Percentiles rank a stretch among this genome's conserved stretches.
These are phyloP conservation scores for Shinisaurus crocodilurus DNA, from an alignment of 2,113 vertebrate species.

Conservation along the genomic window DNA sequence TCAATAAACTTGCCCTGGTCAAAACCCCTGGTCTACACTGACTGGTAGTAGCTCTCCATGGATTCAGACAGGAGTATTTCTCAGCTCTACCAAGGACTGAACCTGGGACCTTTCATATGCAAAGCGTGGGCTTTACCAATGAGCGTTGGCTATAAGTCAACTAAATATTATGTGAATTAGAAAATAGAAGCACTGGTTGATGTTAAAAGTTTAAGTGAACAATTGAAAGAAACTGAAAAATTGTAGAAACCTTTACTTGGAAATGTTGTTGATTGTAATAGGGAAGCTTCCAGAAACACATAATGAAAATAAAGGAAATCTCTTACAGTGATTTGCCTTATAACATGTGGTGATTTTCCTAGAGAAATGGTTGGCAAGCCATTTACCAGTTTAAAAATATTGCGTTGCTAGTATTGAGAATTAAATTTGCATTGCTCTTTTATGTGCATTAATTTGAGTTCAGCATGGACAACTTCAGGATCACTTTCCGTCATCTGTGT, in stretches of 20 bases:
- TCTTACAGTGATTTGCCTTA: background rate
- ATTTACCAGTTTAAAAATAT: conserved; percentile 20
- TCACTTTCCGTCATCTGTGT: conserved; percentile 69
- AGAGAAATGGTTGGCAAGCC: background rate
- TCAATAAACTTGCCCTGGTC: background rate
- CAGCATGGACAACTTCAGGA: conserved; percentile 42
- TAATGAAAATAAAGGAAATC: conserved; percentile 30
- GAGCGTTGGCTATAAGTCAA: background rate
- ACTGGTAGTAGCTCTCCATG: background rate
- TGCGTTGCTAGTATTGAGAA: background rate
- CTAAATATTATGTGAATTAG: background rate
- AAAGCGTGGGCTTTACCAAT: background rate
- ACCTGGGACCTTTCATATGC: background rate
- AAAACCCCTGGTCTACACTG: background rate
- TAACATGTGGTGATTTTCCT: background rate
- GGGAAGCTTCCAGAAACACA: conserved; percentile 4
- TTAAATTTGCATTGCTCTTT: background rate
- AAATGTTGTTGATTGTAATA: rapidly evolving
- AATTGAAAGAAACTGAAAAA: background rate
- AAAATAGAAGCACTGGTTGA: background rate
- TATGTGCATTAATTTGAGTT: conserved; percentile 42
- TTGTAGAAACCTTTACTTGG: conserved; percentile 23
- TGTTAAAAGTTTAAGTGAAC: conserved; percentile 31
- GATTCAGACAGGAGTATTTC: rapidly evolving
- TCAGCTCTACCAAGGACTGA: background rate